A percentile compares a stretch with the other conserved stretches of the same genome.
Conservation (phyloP, 1,140 invertebrate genomes). For the Solen grandis region DNA sequence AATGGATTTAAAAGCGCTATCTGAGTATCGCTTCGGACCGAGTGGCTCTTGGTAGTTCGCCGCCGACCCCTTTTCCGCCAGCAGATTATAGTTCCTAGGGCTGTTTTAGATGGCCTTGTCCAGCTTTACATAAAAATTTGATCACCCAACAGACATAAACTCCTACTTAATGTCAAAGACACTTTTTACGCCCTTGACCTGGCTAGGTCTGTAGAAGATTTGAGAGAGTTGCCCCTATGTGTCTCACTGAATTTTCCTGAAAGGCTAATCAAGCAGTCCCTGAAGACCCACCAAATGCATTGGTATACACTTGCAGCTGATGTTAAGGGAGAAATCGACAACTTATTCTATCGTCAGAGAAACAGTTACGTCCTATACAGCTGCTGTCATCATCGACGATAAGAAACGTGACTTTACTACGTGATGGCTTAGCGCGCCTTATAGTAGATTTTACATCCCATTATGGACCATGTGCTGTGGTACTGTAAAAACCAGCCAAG, state of each 20-base stretch:
- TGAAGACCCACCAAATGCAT: slow-evolving; percentile 3
- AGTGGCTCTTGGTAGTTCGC: slow-evolving; percentile 53
- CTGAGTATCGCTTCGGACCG: slow-evolving; percentile 48
- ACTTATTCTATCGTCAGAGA: slow-evolving; percentile 49
- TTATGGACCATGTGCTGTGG: slow-evolving; percentile 36
- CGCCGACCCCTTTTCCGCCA: slow-evolving; percentile 24
- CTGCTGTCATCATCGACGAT: slow-evolving; percentile 16
- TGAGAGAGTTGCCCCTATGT: slow-evolving; percentile 50
- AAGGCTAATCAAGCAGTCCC: slow-evolving; percentile 20
- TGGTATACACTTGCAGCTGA: slow-evolving; percentile 43
- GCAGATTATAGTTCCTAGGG: slow-evolving; percentile 60
- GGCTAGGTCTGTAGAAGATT: slow-evolving; percentile 14
- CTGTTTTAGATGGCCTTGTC: slow-evolving; percentile 56
- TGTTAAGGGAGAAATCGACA: slow-evolving; percentile 46
- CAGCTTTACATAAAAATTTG: slow-evolving; percentile 53
- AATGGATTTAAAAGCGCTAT: slow-evolving; percentile 57
- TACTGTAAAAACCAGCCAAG: slow-evolving; percentile 12
- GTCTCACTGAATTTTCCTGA: slow-evolving; percentile 35
- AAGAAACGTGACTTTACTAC: slow-evolving; percentile 18
- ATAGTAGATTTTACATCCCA: slow-evolving; percentile 19
- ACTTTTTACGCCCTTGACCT: slow-evolving; percentile 61
- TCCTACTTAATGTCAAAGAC: slow-evolving; percentile 48
- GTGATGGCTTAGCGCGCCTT: neutral
- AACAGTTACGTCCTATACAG: slow-evolving; percentile 47
- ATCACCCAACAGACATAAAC: slow-evolving; percentile 44